Evolutionary conservation across 2,113 vertebrate genomes (phyloP).

Genomic region (Atlantisia rogersi): DNA sequence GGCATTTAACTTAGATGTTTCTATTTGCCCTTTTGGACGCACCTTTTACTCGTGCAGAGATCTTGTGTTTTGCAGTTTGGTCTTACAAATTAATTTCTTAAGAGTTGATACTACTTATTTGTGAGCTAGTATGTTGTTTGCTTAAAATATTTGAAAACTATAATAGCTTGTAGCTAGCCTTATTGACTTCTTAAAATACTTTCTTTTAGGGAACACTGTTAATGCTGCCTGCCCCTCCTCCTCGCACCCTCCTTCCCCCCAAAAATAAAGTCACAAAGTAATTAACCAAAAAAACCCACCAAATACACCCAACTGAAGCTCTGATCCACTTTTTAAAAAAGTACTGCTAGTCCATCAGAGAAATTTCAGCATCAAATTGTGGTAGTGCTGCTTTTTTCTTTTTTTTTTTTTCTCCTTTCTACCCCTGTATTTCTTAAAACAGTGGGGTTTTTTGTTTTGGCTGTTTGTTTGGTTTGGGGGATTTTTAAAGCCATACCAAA

Average conservation of each 20-base stretch:
- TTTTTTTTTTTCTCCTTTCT: no score
- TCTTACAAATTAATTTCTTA: not conserved
- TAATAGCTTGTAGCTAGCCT: not conserved
- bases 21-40: not conserved
- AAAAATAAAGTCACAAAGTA: not conserved
- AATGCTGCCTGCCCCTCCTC: not conserved
- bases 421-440: not conserved
- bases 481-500: not conserved
- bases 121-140: not conserved
- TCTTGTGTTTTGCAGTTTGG: not conserved
- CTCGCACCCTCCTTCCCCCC: no score
- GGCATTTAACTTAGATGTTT: not conserved
- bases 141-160: not conserved
- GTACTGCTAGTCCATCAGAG: not conserved
- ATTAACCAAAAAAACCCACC: not conserved
- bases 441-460: fast-evolving
- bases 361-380: not conserved
- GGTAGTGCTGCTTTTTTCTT: not conserved
- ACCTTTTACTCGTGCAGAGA: not conserved
- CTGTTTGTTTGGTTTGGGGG: not conserved
- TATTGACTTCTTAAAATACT: not conserved
- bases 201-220: not conserved
- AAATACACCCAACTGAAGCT: not conserved
- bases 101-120: not conserved
- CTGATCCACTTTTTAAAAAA: not conserved